phyloP scores from a whole-genome alignment of 2,888 invertebrate species.

The Lydus trimaculatus region DNA sequence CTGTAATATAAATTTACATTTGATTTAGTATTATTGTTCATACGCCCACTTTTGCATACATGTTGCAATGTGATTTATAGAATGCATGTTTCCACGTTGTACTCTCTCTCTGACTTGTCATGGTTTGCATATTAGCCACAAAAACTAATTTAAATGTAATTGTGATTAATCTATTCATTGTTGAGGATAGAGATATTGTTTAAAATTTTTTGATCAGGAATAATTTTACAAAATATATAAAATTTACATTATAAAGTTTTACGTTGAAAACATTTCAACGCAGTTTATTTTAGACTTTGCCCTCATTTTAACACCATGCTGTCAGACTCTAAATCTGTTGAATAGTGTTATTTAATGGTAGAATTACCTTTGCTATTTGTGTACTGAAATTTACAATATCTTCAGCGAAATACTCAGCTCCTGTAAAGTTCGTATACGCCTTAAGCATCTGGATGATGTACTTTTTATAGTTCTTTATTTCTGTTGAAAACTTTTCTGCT shows the following conservation, averaged over 20 bases:
- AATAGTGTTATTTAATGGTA: constrained; percentile 4
- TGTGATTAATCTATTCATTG: constrained; percentile 39
- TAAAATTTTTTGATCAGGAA: not conserved
- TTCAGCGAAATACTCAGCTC: constrained; percentile 64
- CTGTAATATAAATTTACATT: constrained; percentile 52
- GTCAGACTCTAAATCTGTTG: constrained; percentile 18
- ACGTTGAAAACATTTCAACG: not conserved
- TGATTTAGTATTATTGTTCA: constrained; percentile 39
- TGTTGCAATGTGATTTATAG: constrained; percentile 46
- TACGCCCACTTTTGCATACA: constrained; percentile 46
- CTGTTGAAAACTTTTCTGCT: constrained; percentile 67
- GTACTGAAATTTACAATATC: constrained; percentile 70
- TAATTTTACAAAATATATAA: not conserved
- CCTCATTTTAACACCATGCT: constrained; percentile 18
- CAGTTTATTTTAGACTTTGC: not conserved
- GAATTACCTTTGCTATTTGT: constrained; percentile 67
- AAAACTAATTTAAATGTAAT: constrained; percentile 45
- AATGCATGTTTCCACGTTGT: constrained; percentile 41
- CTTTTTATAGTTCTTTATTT: constrained; percentile 67
- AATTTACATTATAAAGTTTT: not conserved
- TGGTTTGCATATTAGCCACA: constrained; percentile 34
- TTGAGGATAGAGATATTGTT: constrained; percentile 7
- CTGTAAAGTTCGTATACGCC: constrained; percentile 61
- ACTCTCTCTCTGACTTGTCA: constrained; percentile 34
- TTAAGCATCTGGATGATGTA: constrained; percentile 68